A percentile compares a stretch with the other conserved stretches of the same genome.
These are phyloP conservation scores for Mizuhopecten yessoensis DNA, from an alignment of 1,140 invertebrate species.

Conservation along the genomic window DNA sequence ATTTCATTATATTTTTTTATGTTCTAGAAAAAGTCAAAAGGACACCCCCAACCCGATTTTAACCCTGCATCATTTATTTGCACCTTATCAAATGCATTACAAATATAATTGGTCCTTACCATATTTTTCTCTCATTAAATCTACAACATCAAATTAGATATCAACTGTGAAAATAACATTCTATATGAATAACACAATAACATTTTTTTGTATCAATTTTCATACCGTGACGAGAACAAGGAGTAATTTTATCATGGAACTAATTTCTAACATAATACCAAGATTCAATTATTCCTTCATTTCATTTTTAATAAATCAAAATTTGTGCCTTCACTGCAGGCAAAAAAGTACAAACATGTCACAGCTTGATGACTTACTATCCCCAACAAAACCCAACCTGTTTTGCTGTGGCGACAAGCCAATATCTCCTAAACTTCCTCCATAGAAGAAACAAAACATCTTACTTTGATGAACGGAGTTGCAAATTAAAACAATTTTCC, in stretches of 20 bases:
- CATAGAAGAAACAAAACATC: not conserved
- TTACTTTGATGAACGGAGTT: not conserved
- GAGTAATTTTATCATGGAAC: not conserved
- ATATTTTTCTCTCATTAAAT: no score
- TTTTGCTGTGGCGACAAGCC: not conserved
- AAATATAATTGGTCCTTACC: no score
- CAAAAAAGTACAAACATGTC: not conserved
- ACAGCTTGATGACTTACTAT: not conserved
- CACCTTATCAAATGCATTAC: no score
- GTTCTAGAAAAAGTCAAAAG: no score
- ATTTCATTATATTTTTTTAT: no score
- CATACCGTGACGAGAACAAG: not conserved
- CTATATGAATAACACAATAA: no score
- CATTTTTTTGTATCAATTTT: no score
- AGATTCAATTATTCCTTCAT: not conserved
- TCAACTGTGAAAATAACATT: no score
- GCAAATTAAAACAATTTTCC: not conserved
- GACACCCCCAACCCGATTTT: no score
- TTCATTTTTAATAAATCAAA: not conserved
- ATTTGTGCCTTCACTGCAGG: not conserved
- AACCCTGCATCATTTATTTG: no score
- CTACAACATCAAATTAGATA: no score
- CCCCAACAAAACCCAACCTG: not conserved
- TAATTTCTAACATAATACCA: no score
- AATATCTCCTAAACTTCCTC: slow-evolving; percentile 15